These are phyloP conservation scores for Mergus octosetaceus DNA, from an alignment of 2,797 vertebrate species.

Conservation along the genomic window DNA sequence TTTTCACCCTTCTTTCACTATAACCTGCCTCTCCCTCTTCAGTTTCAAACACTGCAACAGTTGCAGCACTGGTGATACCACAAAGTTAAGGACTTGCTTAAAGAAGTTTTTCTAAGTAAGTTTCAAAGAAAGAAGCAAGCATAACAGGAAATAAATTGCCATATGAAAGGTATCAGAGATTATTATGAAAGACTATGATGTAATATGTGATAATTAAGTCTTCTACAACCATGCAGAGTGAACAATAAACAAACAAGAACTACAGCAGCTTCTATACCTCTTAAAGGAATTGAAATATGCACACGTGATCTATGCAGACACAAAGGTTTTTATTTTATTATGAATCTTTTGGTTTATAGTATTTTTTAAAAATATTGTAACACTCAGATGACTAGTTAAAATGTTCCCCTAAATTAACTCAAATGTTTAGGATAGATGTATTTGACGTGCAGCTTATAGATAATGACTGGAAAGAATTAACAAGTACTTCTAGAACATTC, in stretches of 20 bases:
- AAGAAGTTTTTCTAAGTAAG: not conserved
- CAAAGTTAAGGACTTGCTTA: not conserved
- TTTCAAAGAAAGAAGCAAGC: not conserved
- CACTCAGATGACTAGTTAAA: not conserved
- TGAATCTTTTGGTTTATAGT: not conserved
- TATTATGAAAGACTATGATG: not conserved
- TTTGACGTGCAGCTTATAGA: not conserved
- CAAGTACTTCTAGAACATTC: not conserved
- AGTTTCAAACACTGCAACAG: not conserved
- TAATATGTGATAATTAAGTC: not conserved
- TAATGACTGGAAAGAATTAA: not conserved
- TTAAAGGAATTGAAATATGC: not conserved
- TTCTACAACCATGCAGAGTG: not conserved
- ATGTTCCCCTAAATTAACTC: not conserved
- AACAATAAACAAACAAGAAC: not conserved
- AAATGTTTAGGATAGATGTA: not conserved
- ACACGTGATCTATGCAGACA: not conserved
- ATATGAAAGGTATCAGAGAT: not conserved
- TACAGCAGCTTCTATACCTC: not conserved
- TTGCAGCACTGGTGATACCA: not conserved
- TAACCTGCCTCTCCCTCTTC: not conserved
- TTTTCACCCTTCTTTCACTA: not conserved
- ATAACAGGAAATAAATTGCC: not conserved
- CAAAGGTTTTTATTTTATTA: not conserved
- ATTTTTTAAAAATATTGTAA: not conserved